Evolutionary conservation across 2,888 invertebrate genomes (phyloP).

Genomic region (Meganola albula): DNA sequence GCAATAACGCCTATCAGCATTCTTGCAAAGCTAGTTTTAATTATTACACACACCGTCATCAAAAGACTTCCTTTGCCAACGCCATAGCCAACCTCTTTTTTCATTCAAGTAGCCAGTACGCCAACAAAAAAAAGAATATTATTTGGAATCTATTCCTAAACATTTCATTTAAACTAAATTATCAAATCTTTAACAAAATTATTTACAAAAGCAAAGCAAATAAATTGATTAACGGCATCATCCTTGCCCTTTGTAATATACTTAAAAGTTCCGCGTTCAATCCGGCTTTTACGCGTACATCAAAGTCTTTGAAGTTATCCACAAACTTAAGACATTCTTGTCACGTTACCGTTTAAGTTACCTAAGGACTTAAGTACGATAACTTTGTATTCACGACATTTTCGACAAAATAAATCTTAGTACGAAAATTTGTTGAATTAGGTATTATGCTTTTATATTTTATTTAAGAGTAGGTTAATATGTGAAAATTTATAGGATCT

Average conservation of each 20-base stretch:
- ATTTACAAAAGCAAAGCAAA: constrained; percentile 19
- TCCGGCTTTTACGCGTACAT: constrained; percentile 22
- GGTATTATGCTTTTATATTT: neutral
- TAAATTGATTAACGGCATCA: constrained; percentile 27
- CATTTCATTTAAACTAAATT: constrained; percentile 11
- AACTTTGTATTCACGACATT: constrained; percentile 45
- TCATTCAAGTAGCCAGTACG: too few relatives aligned
- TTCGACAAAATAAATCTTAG: constrained; percentile 34
- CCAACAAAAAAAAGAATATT: neutral
- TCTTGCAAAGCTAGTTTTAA: too few relatives aligned
- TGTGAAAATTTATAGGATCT: too few relatives aligned
- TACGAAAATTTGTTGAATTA: too few relatives aligned
- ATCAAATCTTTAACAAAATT: too few relatives aligned
- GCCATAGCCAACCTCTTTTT: too few relatives aligned
- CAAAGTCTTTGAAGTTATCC: constrained; percentile 33
- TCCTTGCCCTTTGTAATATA: constrained; percentile 29
- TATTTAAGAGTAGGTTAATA: neutral
- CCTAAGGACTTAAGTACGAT: constrained; percentile 40
- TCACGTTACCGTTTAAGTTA: constrained; percentile 63
- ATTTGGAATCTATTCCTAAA: neutral
- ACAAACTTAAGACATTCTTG: constrained; percentile 42
- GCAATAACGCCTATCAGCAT: too few relatives aligned
- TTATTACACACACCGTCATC: too few relatives aligned
- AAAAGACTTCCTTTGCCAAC: too few relatives aligned
- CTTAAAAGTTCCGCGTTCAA: constrained; percentile 30